These are phyloP conservation scores for Rhopalosiphum padi DNA, from an alignment of 1,140 invertebrate genomes.

Conservation along the genomic window DNA sequence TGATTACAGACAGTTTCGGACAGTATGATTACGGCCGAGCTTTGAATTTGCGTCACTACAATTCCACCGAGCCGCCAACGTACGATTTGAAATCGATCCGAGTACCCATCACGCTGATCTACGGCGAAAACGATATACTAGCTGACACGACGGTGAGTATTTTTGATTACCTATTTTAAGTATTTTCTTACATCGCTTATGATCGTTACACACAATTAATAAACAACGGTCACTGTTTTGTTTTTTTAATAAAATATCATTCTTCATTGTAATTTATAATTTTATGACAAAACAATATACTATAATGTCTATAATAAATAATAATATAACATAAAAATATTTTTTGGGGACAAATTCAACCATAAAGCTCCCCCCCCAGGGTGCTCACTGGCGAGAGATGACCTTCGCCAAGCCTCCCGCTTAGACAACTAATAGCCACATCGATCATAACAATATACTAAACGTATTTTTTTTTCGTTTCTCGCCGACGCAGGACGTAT, in stretches of 20 bases:
- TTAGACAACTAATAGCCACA: too few species aligned
- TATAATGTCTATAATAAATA: too few species aligned
- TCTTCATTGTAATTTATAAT: too few species aligned
- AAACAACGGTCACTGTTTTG: too few species aligned
- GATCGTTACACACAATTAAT: too few species aligned
- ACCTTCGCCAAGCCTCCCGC: too few species aligned
- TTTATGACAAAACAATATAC: too few species aligned
- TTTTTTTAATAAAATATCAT: too few species aligned
- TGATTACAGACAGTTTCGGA: background rate
- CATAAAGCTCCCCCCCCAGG: too few species aligned
- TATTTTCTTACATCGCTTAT: too few species aligned
- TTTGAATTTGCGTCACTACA: conserved; percentile 65
- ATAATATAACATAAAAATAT: too few species aligned
- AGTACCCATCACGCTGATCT: conserved; percentile 69
- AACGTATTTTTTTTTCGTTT: background rate
- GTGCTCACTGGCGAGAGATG: background rate
- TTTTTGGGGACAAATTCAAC: too few species aligned
- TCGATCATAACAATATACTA: background rate
- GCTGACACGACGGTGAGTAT: conserved; percentile 63
- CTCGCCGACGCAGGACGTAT: conserved; percentile 65
- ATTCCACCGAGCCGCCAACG: conserved; percentile 65
- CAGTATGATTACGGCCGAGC: conserved; percentile 62
- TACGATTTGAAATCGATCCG: conserved; percentile 68
- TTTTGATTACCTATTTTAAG: background rate
- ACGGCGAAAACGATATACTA: conserved; percentile 70